Evolutionary conservation across 2,113 vertebrate species (phyloP), one percentile per base, ranked within the genome.

Genomic region (Mormoops blainvillei): DNA sequence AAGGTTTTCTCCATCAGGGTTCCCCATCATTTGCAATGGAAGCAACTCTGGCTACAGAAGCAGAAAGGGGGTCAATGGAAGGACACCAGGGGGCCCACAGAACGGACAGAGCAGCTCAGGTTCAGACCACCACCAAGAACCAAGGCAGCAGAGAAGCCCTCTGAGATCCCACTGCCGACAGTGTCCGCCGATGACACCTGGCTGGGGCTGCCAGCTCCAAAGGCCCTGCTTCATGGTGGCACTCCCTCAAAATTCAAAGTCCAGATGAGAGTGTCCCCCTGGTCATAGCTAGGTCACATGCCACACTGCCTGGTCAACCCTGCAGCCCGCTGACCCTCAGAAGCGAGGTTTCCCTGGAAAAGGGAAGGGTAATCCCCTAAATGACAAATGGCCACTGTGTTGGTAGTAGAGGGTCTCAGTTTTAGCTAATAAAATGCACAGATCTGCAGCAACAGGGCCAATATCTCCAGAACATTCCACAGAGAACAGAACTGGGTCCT

Each of bases 151-250:
- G 41, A 89, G 76, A 22, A 61, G n/a, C 31, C 33, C 4, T 11
- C 38, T 20, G 15, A 65, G 84, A 14, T 28, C 58, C 31, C 3
- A 2, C 28, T 15, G 11, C 58, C 4, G 28, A 15, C 36, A 54
- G 4, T 11, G 16, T 86, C 52, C 4, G 0, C n/a, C 1, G 7
- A 26, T 0, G 4, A 43, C 0, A 1, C n/a, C 48, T 10, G 0
- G 78, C 67, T 15, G 8, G 43, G 16, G 45, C 26, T 8, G 20
- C n/a, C 50, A 5, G 14, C 77, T 24, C 24, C 58, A n/a, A n/a
- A 0, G 10, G 43, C 65, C 73, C 65, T 22, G 13, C 24, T 54
- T 45, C 67, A 1, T 0, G 48, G 80, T 6, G 8, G 15, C 28
- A 28, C n/a, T 5, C 31, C 65, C 33, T 26, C 33, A 1, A 73